Percentiles rank a stretch among this genome's conserved stretches.
Evolutionary conservation across 2,797 vertebrate species (phyloP).

Genomic region (Dendrocincla tyrannina): DNA sequence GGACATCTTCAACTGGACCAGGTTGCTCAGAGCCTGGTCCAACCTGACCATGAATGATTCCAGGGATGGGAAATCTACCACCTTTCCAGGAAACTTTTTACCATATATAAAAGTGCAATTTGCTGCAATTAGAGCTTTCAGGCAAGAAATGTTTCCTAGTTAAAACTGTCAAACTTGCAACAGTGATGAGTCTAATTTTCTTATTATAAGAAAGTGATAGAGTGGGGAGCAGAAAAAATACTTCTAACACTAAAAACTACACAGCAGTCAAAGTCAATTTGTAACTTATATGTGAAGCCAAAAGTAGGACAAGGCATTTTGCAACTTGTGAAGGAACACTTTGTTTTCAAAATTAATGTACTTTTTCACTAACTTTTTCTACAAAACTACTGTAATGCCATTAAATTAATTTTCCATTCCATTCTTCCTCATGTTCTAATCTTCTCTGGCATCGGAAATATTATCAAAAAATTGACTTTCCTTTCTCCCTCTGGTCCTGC

Average conservation of each 20-base stretch:
- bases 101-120: background rate
- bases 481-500: background rate
- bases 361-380: background rate
- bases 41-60: background rate
- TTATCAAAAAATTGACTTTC: background rate
- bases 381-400: background rate
- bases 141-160: background rate
- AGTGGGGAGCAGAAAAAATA: background rate
- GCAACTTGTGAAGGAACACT: background rate
- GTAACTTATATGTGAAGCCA: background rate
- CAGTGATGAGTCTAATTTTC: background rate
- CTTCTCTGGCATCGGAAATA: background rate
- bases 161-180: background rate
- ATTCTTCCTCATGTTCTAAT: slow-evolving; percentile 4
- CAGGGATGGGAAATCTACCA: background rate
- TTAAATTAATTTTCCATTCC: slow-evolving; percentile 39
- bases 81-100: background rate
- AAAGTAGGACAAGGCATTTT: background rate
- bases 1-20: background rate
- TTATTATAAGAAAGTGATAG: background rate
- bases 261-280: background rate
- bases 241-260: background rate
- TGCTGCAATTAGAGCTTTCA: background rate
- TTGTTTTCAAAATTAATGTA: background rate
- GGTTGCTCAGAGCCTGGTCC: background rate